A percentile compares a stretch with the other conserved stretches of the same genome.
Evolutionary conservation across 2,113 vertebrate genomes (phyloP).

Genomic region (Strix aluco): DNA sequence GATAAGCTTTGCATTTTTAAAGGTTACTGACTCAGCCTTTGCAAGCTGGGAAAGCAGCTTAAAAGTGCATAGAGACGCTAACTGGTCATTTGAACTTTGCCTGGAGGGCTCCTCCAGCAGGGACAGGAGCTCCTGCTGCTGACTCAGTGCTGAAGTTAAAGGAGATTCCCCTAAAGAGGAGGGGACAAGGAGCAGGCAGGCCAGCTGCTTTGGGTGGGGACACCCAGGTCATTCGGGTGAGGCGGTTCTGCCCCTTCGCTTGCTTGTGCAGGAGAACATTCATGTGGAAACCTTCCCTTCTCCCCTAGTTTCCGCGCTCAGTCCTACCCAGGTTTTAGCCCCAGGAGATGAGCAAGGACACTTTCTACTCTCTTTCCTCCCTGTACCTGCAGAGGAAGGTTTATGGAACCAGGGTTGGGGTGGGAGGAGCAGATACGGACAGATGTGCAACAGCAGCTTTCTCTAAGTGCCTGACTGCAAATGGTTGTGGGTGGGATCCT

Average conservation of each 20-base stretch:
- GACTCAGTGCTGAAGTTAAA: not conserved
- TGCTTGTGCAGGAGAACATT: not conserved
- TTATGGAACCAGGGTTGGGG: fast-evolving
- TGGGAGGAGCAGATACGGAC: not conserved
- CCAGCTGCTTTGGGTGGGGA: not conserved
- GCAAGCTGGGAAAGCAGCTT: not conserved
- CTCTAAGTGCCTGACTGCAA: not conserved
- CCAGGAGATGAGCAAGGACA: not conserved
- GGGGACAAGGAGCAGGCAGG: not conserved
- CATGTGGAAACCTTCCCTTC: fast-evolving
- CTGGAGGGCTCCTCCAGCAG: not conserved
- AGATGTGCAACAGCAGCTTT: not conserved
- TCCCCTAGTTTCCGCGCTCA: not conserved
- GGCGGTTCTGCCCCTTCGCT: not conserved
- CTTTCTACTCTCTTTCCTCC: not conserved
- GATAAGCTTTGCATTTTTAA: not conserved
- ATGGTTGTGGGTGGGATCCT: not conserved
- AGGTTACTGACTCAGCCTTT: not conserved
- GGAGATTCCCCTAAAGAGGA: not conserved
- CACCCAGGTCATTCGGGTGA: fast-evolving
- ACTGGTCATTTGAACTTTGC: not conserved
- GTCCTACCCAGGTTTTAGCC: not conserved
- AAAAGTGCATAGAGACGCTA: not conserved
- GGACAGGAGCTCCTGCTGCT: not conserved
- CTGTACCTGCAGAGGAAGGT: fast-evolving